Conservation (phyloP, 2,113 vertebrate genomes). For the Notechis scutatus region DNA sequence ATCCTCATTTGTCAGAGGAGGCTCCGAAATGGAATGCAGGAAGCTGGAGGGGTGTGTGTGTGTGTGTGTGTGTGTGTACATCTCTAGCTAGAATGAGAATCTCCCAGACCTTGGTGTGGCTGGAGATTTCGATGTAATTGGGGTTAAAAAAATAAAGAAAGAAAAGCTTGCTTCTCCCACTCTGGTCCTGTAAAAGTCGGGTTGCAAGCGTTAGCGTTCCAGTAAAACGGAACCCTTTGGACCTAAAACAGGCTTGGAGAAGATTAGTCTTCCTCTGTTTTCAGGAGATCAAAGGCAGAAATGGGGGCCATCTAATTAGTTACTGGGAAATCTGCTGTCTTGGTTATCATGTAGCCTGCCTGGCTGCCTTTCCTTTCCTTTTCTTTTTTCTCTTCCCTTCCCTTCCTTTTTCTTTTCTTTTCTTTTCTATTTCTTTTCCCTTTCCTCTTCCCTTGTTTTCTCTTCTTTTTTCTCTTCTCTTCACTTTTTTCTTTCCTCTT, state of each 20-base stretch:
- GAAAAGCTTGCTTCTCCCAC: no score
- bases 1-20: no score
- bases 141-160: no score
- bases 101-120: not conserved
- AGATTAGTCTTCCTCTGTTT: not conserved
- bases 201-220: not conserved
- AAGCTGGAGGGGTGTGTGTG: no score
- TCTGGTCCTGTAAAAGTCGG: not conserved
- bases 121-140: not conserved
- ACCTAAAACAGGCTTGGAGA: no score
- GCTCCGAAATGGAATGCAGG: not conserved
- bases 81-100: not conserved
- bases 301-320: not conserved
- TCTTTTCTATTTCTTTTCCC: not conserved
- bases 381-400: no score
- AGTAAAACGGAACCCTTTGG: not conserved
- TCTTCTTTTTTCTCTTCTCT: accelerated
- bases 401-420: no score
- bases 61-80: not conserved
- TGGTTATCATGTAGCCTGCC: not conserved
- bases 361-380: no score
- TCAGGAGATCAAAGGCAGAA: not conserved
- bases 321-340: not conserved
- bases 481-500: accelerated
- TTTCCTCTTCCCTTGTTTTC: no score